Percentiles rank a stretch among this genome's conserved stretches.
phyloP scores from a whole-genome alignment of 2,797 vertebrate species.

The Peromyscus eremicus region DNA sequence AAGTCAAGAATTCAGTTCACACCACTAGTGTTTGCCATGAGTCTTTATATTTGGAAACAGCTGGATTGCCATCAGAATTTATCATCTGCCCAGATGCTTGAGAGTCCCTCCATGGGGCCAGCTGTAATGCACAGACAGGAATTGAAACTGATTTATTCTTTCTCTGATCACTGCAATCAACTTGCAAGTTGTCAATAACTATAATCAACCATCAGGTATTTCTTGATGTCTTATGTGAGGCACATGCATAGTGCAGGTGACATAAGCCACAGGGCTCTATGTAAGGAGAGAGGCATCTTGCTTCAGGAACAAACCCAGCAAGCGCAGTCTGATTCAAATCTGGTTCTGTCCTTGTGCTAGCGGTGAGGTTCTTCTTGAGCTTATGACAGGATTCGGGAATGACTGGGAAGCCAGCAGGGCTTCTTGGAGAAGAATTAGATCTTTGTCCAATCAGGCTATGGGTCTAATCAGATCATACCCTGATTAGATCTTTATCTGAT shows the following conservation, averaged over 20 bases:
- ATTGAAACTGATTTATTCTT: slow-evolving; percentile 54
- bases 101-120: slow-evolving; percentile 10
- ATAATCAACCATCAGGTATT: slow-evolving; percentile 44
- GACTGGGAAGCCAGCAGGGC: not conserved
- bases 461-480: too few relatives aligned
- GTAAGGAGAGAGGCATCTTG: slow-evolving; percentile 34
- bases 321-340: not conserved
- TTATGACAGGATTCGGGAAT: not conserved
- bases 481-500: not conserved
- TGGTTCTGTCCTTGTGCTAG: not conserved
- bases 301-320: not conserved
- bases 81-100: slow-evolving; percentile 47
- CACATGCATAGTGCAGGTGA: not conserved
- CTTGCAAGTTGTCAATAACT: slow-evolving; percentile 47
- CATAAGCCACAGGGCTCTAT: not conserved
- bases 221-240: slow-evolving; percentile 45
- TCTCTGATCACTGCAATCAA: slow-evolving; percentile 61
- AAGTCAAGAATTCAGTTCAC: not conserved
- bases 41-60: slow-evolving; percentile 69
- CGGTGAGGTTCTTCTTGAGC: not conserved
- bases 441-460: too few relatives aligned
- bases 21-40: not conserved
- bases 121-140: not conserved
- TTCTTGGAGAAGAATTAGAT: not conserved
- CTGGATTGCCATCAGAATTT: slow-evolving; percentile 68